Base-by-base conservation (phyloP, 2,113 vertebrate species). In the Jaculus jaculus region DNA sequence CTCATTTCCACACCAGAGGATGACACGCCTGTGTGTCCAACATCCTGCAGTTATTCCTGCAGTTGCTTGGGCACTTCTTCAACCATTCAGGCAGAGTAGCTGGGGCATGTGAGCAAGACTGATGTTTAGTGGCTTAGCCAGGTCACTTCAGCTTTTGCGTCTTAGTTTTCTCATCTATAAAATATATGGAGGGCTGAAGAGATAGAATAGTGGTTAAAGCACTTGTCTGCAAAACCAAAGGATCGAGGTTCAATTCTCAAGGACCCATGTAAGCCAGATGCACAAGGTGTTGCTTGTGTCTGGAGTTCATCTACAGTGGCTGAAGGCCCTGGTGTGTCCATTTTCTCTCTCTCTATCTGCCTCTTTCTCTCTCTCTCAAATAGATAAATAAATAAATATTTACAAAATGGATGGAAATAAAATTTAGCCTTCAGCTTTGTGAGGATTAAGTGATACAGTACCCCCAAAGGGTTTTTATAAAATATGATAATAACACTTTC, bases 361-460 rank as follows among this genome's bases (percentile, higher is more conserved):
- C 42, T 47, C 42, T 47, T 47, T 47, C 42, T 47, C 42, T 47
- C 42, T 47, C 42, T 47, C 42, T 47, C 42, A 47, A 47, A 47
- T 47, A 47, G 8, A 47, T 47, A 47, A 47, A 47, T 47, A 47
- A 47, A 47, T 47, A 47, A 47, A 47, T 47, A 47, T 47, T 47
- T 47, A 47, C n/a, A 47, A 47, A 47, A 54, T 54, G 17, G 34
- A 47, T 23, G 75, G 58, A 72, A 47, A 89, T 81, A 75, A 77
- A 58, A 60, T 60, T 61, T 72, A 34, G 30, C 66, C 13, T 37
- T 91, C 24, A 72, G 54, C 78, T 74, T 84, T 71, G 18, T 87
- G 60, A 85, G 47, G 89, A 83, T 54, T 90, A 78, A 92, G 17
- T 60, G 74, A 91, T 90, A 84, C 42, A 77, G 61, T 32, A 77